Base-by-base conservation (phyloP, 2,113 vertebrate genomes). In the Felis chaus region DNA sequence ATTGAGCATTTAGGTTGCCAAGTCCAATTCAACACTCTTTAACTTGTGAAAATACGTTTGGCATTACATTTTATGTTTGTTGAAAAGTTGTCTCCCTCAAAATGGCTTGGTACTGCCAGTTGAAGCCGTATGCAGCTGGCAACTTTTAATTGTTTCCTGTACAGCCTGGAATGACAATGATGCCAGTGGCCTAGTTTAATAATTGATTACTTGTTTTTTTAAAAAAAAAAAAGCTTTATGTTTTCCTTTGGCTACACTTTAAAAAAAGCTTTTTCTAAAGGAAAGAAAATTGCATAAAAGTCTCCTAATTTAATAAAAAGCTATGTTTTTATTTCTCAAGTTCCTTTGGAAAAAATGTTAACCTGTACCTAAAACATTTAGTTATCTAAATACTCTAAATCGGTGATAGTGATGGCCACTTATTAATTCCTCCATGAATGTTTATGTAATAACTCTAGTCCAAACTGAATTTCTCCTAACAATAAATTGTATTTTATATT, bases 31-130 rank as follows among this genome's bases (percentile, higher is more conserved):
- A 81, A 73, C 31, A 85, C 53, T 73, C 45, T 45, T 69, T 88
- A 91, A 97, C 55, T 78, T 85, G 53, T 91, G 57, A 95, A 85
- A 94, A 94, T 41, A 78, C 9, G 73, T 95, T 91, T 61, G 25
- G 53, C 45, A 33, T 85, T 48, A 11, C 7, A 48, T 89, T 96
- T 93, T 79, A 31, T 57, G 45, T 90, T 89, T 90, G 33, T 33
- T 93, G 33, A 91, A 94, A 95, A 82, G 74, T 91, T 2, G 11
- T 93, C n/a, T 13, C n/a, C 50, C 74, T 92, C 33, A 93, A 31
- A 87, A 73, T 41, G 53, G 4, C 66, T 55, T 61, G 23, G 10
- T 85, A 21, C 21, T 91, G 21, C 61, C 61, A 74, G 18, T 89
- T 29, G 50, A 73, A 39, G 16, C 13, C 3, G 39, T 66, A 14